These are phyloP conservation scores for Zoanthus sociatus DNA, from an alignment of 92 coral and sea anemone genomes.

Conservation along the genomic window DNA sequence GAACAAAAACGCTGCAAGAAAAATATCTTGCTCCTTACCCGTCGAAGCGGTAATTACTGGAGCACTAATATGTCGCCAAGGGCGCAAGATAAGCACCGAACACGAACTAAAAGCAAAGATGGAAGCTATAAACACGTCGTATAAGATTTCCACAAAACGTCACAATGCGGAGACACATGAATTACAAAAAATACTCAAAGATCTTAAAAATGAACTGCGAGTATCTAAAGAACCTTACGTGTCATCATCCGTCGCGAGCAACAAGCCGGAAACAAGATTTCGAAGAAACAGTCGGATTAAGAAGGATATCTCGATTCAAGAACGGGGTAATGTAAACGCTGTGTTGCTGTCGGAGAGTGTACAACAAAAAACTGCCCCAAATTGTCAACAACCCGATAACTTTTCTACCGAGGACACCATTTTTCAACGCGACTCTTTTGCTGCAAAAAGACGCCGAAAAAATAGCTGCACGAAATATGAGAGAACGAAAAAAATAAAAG, in stretches of 20 bases:
- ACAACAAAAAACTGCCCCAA: background rate
- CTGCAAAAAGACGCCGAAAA: conserved; percentile 46
- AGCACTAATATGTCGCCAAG: conserved; percentile 32
- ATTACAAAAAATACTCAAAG: conserved; percentile 68
- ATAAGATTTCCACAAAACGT: conserved; percentile 72
- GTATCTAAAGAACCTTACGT: conserved; percentile 61
- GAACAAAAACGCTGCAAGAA: conserved; percentile 39
- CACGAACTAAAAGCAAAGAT: conserved; percentile 75
- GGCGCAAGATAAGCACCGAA: conserved; percentile 67
- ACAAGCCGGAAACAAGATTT: conserved; percentile 21
- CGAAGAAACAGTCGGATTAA: conserved; percentile 42
- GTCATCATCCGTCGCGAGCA: conserved; percentile 61
- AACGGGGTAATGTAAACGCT: conserved; percentile 24
- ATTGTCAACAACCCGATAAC: background rate
- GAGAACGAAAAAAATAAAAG: conserved; percentile 34
- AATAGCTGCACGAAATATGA: conserved; percentile 17
- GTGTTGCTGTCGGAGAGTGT: conserved; percentile 18
- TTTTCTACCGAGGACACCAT: background rate
- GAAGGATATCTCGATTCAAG: conserved; percentile 42
- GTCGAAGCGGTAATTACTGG: conserved; percentile 41
- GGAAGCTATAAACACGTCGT: conserved; percentile 71
- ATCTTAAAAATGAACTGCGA: conserved; percentile 64
- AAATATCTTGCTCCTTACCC: conserved; percentile 47
- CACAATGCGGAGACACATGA: conserved; percentile 74
- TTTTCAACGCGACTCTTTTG: background rate